Evolutionary conservation across 2,888 invertebrate genomes (phyloP).

Genomic region (Pristionchus exspectatus): DNA sequence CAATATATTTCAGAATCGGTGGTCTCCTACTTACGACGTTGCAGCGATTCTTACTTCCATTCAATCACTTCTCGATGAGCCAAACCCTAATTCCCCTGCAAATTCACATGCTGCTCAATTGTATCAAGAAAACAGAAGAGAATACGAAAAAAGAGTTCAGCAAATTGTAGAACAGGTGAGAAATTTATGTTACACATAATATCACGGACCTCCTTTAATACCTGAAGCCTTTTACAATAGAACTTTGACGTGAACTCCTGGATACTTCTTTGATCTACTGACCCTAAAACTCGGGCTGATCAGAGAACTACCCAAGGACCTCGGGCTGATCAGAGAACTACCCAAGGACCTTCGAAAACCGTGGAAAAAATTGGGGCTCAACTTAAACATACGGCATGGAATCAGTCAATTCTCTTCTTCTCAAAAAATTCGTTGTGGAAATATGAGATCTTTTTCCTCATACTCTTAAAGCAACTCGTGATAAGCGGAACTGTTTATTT

Average conservation of each 20-base stretch:
- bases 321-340: too few species aligned
- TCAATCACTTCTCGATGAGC: constrained; percentile 99
- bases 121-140: constrained; percentile 97
- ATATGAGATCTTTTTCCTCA: too few species aligned
- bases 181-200: neutral
- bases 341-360: too few species aligned
- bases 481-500: too few species aligned
- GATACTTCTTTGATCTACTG: neutral
- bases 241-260: too few species aligned
- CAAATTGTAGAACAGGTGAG: constrained; percentile 94
- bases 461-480: too few species aligned
- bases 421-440: too few species aligned
- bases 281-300: too few species aligned
- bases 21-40: constrained; percentile 99
- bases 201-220: neutral
- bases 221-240: neutral
- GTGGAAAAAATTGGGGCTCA: too few species aligned
- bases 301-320: too few species aligned
- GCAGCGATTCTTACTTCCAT: constrained; percentile 99
- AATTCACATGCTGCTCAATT: constrained; percentile 99
- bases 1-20: constrained; percentile 95
- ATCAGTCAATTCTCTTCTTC: too few species aligned
- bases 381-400: too few species aligned
- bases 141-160: constrained; percentile 99
- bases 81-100: constrained; percentile 99